Percentiles rank a stretch among this genome's conserved stretches.
Conservation (phyloP, 2,113 vertebrate species). For the Archilochus colubris region DNA sequence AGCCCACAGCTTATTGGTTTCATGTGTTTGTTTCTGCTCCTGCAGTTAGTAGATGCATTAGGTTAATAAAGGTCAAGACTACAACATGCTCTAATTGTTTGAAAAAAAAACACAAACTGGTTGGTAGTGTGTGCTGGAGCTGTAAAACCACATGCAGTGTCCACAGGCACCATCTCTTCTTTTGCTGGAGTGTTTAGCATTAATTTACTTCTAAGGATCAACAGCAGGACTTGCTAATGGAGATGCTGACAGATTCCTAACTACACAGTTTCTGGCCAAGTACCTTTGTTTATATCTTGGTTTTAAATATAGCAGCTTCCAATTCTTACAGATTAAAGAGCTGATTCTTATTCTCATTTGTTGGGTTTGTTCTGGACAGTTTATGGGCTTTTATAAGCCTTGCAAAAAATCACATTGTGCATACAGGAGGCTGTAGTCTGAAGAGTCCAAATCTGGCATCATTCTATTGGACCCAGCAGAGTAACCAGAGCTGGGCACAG, state of each 20-base stretch:
- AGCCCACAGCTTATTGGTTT: background rate
- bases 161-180: background rate
- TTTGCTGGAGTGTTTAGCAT: background rate
- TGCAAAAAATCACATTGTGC: conserved; percentile 17
- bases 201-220: background rate
- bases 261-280: background rate
- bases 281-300: background rate
- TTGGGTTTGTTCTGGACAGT: conserved; percentile 23
- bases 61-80: background rate
- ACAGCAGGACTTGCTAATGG: conserved; percentile 20
- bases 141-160: background rate
- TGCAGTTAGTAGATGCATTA: background rate
- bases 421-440: background rate
- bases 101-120: background rate
- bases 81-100: background rate
- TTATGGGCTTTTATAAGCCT: background rate
- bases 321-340: conserved; percentile 20
- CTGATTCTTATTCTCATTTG: conserved; percentile 32
- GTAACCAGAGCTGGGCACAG: background rate
- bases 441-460: background rate
- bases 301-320: conserved; percentile 8
- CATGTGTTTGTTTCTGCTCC: background rate
- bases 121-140: background rate
- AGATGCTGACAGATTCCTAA: conserved; percentile 23
- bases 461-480: background rate